These are phyloP conservation scores for Anniella stebbinsi DNA, from an alignment of 2,797 vertebrate genomes.

Conservation along the genomic window DNA sequence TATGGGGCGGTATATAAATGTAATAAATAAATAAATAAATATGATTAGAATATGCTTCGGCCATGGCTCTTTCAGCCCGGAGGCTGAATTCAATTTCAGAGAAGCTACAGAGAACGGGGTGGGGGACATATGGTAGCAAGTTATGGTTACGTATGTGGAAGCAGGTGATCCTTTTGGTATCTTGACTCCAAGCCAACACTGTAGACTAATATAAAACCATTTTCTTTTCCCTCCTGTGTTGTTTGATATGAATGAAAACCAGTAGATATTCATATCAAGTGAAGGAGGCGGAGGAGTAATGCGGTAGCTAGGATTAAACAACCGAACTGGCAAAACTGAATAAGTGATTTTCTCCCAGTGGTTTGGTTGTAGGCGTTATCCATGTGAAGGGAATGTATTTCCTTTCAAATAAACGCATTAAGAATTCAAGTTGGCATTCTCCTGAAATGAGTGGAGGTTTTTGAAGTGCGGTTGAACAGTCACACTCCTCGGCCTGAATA, in stretches of 20 bases:
- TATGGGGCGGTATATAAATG: too few species aligned
- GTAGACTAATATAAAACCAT: slow-evolving; percentile 16
- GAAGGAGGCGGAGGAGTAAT: slow-evolving; percentile 2
- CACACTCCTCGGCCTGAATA: slow-evolving; percentile 16
- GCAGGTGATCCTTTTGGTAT: too few species aligned
- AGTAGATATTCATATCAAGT: not conserved
- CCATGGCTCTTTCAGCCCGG: too few species aligned
- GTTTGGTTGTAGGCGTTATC: not conserved
- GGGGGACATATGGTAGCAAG: too few species aligned
- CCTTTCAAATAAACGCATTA: slow-evolving; percentile 49
- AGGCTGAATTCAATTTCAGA: too few species aligned
- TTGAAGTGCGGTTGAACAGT: slow-evolving; percentile 26
- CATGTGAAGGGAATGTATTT: not conserved
- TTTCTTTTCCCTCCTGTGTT: too few species aligned
- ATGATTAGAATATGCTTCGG: too few species aligned
- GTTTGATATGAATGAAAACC: not conserved
- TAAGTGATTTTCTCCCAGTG: slow-evolving; percentile 73
- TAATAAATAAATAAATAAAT: too few species aligned
- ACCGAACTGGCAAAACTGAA: slow-evolving; percentile 49
- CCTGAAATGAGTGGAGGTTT: slow-evolving; percentile 45
- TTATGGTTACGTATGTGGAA: too few species aligned
- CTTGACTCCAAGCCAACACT: not conserved
- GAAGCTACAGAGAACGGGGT: too few species aligned
- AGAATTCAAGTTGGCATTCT: slow-evolving; percentile 42
- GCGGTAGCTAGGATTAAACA: slow-evolving; percentile 10